phyloP scores from a whole-genome alignment of 2,113 vertebrate species.

The Phalacrocorax brasilianus region DNA sequence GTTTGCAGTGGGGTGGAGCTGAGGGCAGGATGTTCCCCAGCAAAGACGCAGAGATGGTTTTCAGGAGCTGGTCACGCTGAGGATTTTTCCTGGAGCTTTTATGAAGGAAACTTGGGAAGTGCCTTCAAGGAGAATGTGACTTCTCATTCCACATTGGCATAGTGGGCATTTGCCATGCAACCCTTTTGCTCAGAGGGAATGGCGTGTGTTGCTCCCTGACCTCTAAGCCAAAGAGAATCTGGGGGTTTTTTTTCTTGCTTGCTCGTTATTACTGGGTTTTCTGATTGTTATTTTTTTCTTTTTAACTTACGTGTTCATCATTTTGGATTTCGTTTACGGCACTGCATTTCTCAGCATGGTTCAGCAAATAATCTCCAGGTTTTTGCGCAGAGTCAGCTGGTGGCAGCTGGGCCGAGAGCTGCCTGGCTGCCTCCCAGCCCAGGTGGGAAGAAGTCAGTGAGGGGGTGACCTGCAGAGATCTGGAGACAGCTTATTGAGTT shows the following conservation, averaged over 20 bases:
- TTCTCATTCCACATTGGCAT: neutral
- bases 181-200: neutral
- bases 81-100: neutral
- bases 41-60: neutral
- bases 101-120: neutral
- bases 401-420: neutral
- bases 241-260: neutral
- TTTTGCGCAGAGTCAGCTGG: neutral
- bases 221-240: neutral
- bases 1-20: neutral
- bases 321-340: neutral
- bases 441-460: neutral
- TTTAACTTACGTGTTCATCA: neutral
- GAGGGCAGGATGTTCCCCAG: neutral
- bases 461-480: neutral
- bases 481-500: neutral
- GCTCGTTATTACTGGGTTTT: neutral
- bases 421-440: neutral
- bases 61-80: neutral
- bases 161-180: neutral
- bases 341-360: neutral
- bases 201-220: accelerated
- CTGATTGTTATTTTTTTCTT: neutral
- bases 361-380: neutral
- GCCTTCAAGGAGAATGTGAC: neutral